Base-by-base conservation (phyloP, 2,888 invertebrate genomes). In the Cylloceria caligata region DNA sequence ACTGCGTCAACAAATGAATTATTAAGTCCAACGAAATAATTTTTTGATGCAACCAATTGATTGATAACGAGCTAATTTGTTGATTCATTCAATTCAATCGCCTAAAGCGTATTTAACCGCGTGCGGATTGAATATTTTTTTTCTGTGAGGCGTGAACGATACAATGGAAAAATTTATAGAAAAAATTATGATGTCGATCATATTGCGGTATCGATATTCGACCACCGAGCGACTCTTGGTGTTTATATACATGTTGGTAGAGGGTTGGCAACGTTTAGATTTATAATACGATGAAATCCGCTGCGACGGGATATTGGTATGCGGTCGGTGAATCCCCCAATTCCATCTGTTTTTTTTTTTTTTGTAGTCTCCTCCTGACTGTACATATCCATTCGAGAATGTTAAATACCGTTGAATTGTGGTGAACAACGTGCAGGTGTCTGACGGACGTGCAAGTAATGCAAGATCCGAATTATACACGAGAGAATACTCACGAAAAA, bases 391-490 rank as follows among this genome's bases (percentile, higher is more conserved):
- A 49, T 19, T 49, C 11, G 27, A 65, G 27, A 65, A 45, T n/a
- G 42, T 34, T 45, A 16, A 45, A 30, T 16, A 19, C 27, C 11
- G 42, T 36, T 13, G 21, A 30, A 30, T 27, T 13, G 13, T 49
- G 49, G 30, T 27, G 49, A 16, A 16, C 13, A 5, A 52, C 21
- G 34, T 2, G 9, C 19, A 34, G 49, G 68, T 68, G 16, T 36
- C 11, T 19, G 19, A 24, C 16, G 21, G 68, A 5, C 49, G 49
- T 52, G 68, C 49, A 34, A 49, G 49, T 68, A 68, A 68, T 68
- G 49, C 49, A 49, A 6, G 13, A 68, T 36, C 19, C 47, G 34
- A 68, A 34, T 68, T 68, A 49, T 49, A 34, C 21, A 21, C 19
- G 67, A 19, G 30, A 21, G 30, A 30, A 49, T 19, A 16, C 19